Evolutionary conservation across 2,113 vertebrate genomes (phyloP).

Genomic region (Cyprinodon tularosa): DNA sequence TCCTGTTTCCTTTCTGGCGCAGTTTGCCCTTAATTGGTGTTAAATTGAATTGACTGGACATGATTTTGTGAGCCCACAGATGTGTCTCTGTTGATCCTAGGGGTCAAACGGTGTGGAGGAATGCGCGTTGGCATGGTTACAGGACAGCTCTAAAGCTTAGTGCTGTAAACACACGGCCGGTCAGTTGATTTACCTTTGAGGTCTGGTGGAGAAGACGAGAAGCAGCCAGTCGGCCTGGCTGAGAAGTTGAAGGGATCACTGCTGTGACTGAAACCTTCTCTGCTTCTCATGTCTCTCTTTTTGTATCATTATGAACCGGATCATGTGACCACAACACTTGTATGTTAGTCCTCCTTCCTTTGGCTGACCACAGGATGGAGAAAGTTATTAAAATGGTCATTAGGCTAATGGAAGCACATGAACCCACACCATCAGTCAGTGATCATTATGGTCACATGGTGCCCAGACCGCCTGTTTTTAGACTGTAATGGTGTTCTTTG

Average conservation of each 20-base stretch:
- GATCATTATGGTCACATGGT: not conserved
- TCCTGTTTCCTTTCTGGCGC: not conserved
- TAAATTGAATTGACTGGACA: not conserved
- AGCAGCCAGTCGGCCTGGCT: not conserved
- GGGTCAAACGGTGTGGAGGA: not conserved
- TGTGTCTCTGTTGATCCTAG: not conserved
- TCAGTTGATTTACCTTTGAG: conserved; percentile 1
- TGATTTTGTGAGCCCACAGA: not conserved
- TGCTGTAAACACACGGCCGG: not conserved
- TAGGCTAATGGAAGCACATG: conserved; percentile 49
- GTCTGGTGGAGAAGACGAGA: not conserved
- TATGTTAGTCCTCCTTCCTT: not conserved
- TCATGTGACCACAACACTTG: not conserved
- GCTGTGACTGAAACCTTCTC: no score
- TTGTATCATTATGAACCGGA: not conserved
- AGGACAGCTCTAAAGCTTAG: not conserved
- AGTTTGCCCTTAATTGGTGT: not conserved
- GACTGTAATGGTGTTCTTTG: not conserved
- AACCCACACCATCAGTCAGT: conserved; percentile 10
- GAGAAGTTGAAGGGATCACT: not conserved
- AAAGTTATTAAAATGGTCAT: conserved; percentile 78
- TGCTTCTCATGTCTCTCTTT: not conserved
- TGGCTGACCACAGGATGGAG: conserved; percentile 3
- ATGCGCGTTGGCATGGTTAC: not conserved
- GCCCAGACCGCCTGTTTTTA: not conserved